Conservation (phyloP, 2,113 vertebrate genomes). For the Brachypodius melanocephalos region DNA sequence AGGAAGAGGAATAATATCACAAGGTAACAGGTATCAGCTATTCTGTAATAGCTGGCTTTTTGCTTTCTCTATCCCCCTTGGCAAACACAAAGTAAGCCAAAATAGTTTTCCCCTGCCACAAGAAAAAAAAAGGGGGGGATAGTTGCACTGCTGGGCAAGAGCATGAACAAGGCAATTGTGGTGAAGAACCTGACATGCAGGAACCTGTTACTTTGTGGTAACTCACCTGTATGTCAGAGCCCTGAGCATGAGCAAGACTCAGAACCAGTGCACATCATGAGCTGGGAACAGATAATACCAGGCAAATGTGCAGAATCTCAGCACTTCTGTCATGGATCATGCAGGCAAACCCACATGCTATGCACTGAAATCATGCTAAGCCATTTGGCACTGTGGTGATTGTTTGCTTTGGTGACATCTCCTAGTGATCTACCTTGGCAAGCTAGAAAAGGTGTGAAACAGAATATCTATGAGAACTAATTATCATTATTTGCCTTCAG, state of each 20-base stretch:
- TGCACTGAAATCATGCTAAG: neutral
- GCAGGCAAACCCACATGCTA: neutral
- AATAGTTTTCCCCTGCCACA: neutral
- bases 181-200: slow-evolving; percentile 7
- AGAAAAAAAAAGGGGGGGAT: neutral
- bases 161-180: neutral
- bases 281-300: neutral
- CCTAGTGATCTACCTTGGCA: neutral
- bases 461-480: neutral
- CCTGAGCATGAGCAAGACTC: neutral
- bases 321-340: neutral
- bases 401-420: neutral
- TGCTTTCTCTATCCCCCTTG: neutral
- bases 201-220: neutral
- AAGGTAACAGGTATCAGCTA: neutral
- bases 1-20: neutral
- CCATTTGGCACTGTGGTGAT: neutral
- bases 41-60: neutral
- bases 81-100: neutral
- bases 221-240: neutral
- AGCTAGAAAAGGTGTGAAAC: neutral
- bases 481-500: slow-evolving; percentile 4
- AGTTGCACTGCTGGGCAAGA: neutral
- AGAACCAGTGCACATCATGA: neutral
- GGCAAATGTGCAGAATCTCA: neutral